phyloP scores from a whole-genome alignment of 2,113 vertebrate genomes.

The Planiliza haematocheilus region DNA sequence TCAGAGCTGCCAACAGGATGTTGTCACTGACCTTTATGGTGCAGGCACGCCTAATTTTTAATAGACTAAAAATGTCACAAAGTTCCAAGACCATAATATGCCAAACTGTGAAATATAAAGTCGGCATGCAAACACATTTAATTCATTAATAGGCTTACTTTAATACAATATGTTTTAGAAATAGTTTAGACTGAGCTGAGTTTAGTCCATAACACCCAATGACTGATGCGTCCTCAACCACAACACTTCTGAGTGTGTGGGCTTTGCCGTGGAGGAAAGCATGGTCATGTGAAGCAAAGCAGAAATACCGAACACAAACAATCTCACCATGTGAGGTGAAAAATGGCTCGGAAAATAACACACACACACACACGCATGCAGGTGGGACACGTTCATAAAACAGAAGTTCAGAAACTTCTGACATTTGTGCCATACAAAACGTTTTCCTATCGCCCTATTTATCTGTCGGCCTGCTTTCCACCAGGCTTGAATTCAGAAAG shows the following conservation, averaged over 20 bases:
- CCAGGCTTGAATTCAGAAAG: not conserved
- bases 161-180: not conserved
- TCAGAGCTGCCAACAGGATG: constrained; percentile 14
- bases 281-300: constrained; percentile 29
- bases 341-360: constrained; percentile 22
- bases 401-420: constrained; percentile 52
- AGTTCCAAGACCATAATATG: not conserved
- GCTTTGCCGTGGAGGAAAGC: not conserved
- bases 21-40: constrained; percentile 23
- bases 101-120: not conserved
- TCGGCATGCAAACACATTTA: not conserved
- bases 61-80: constrained; percentile 19
- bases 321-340: constrained; percentile 17
- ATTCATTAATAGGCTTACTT: not conserved
- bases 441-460: constrained; percentile 21
- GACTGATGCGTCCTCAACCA: not conserved
- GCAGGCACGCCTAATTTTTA: constrained; percentile 5
- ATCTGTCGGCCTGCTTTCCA: constrained; percentile 14
- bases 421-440: constrained; percentile 27
- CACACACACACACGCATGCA: constrained; percentile 6
- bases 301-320: constrained; percentile 43
- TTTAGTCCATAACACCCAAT: constrained; percentile 5
- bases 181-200: constrained; percentile 12
- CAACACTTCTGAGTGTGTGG: not conserved
- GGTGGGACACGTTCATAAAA: constrained; percentile 14